Evolutionary conservation across 2,888 invertebrate species (phyloP).

Genomic region (Rhimphoctona megacephalus): DNA sequence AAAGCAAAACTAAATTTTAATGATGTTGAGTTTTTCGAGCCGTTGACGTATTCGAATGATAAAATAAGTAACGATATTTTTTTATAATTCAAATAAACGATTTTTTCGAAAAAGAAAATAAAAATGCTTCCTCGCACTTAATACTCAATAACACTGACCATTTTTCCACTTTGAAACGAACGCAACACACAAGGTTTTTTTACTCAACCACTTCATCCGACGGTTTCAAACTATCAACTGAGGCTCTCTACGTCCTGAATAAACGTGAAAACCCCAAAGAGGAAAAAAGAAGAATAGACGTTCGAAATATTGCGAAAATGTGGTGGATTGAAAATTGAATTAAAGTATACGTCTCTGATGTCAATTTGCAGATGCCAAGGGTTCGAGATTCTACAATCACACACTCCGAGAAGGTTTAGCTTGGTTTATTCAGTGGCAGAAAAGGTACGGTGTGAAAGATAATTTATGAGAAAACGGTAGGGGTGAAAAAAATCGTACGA

Average conservation of each 20-base stretch:
- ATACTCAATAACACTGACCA: background rate
- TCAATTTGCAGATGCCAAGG: background rate
- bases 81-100: background rate
- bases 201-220: background rate
- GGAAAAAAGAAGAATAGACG: background rate
- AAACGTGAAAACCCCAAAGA: background rate
- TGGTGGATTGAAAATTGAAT: slow-evolving; percentile 16
- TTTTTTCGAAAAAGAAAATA: background rate
- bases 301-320: background rate
- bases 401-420: background rate
- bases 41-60: background rate
- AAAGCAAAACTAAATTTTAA: background rate
- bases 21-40: background rate
- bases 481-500: background rate
- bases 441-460: background rate
- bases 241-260: background rate
- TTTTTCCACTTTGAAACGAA: background rate
- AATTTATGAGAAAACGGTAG: slow-evolving; percentile 32
- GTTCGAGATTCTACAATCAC: background rate
- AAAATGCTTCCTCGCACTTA: background rate
- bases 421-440: background rate
- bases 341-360: background rate
- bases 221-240: slow-evolving; percentile 3
- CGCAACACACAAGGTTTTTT: background rate
- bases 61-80: background rate